Percentiles rank a stretch among this genome's conserved stretches.
phyloP scores from a whole-genome alignment of 2,888 invertebrate genomes.

The Cremastinae sp. region DNA sequence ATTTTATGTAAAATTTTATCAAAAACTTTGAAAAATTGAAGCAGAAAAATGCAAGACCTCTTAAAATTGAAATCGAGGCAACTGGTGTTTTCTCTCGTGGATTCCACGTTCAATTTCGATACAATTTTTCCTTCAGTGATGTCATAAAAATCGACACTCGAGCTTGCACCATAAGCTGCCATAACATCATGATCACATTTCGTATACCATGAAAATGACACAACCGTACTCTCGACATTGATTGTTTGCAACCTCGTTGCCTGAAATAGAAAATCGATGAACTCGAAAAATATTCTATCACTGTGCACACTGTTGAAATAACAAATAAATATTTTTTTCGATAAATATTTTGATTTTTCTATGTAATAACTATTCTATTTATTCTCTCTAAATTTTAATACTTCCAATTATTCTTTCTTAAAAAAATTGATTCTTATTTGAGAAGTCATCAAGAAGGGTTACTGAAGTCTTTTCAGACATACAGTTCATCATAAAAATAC shows the following conservation, averaged over 20 bases:
- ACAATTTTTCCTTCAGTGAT: constrained; percentile 67
- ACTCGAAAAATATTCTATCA: not conserved
- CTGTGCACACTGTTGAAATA: not conserved
- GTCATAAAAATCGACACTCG: constrained; percentile 73
- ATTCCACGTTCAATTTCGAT: constrained; percentile 70
- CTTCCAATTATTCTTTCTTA: too few relatives aligned
- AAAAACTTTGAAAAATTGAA: not conserved
- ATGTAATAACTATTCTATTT: too few relatives aligned
- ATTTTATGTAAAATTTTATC: not conserved
- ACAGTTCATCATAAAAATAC: too few relatives aligned
- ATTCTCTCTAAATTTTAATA: too few relatives aligned
- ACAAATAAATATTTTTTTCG: too few relatives aligned
- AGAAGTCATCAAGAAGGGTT: too few relatives aligned
- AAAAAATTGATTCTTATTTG: too few relatives aligned
- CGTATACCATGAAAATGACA: constrained; percentile 74
- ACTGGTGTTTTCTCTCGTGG: constrained; percentile 69
- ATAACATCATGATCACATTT: constrained; percentile 72
- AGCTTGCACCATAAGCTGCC: constrained; percentile 74
- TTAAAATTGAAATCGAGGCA: constrained; percentile 75
- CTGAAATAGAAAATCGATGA: constrained; percentile 63
- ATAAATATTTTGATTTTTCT: too few relatives aligned
- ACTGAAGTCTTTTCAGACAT: too few relatives aligned
- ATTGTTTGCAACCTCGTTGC: constrained; percentile 68
- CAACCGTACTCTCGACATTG: constrained; percentile 71
- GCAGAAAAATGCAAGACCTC: constrained; percentile 67